Conservation (phyloP, 1,140 invertebrate genomes). For the Drosophila gunungcola region DNA sequence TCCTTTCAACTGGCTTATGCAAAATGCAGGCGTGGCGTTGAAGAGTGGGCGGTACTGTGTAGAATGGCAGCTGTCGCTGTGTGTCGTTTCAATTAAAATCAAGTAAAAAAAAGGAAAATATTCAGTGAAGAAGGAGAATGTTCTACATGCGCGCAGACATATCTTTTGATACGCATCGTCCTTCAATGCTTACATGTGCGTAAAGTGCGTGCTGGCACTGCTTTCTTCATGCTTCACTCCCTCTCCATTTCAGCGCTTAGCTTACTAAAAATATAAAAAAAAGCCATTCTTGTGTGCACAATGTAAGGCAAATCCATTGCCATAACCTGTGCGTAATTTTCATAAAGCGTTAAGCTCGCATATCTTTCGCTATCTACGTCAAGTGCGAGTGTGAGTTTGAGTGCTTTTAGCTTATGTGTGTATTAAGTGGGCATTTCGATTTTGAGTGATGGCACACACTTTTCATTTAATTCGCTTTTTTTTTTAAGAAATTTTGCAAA, state of each 20-base stretch:
- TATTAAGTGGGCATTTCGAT: conserved; percentile 36
- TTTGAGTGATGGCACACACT: not conserved
- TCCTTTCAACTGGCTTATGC: conserved; percentile 58
- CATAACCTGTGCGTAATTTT: conserved; percentile 60
- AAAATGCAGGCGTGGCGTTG: conserved; percentile 22
- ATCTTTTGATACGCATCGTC: conserved; percentile 43
- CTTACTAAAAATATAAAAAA: conserved; percentile 35
- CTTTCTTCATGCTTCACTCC: not conserved
- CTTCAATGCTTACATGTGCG: conserved; percentile 61
- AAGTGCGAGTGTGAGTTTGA: not conserved
- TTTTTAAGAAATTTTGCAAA: too few species aligned
- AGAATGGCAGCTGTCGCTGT: conserved; percentile 58
- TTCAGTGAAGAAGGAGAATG: not conserved
- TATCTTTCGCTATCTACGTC: conserved; percentile 42
- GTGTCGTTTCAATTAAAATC: conserved; percentile 74
- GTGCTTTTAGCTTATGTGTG: conserved; percentile 13
- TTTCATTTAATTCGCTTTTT: not conserved
- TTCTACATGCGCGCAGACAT: conserved; percentile 20
- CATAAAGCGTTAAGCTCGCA: conserved; percentile 46
- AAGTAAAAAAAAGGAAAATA: conserved; percentile 48
- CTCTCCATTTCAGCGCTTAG: conserved; percentile 5
- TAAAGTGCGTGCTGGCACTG: conserved; percentile 53
- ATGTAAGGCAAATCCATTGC: conserved; percentile 45
- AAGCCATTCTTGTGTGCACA: conserved; percentile 27
- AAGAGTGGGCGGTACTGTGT: conserved; percentile 6